Conservation (phyloP, 2,888 invertebrate genomes). For the Galerucella pusilla region DNA sequence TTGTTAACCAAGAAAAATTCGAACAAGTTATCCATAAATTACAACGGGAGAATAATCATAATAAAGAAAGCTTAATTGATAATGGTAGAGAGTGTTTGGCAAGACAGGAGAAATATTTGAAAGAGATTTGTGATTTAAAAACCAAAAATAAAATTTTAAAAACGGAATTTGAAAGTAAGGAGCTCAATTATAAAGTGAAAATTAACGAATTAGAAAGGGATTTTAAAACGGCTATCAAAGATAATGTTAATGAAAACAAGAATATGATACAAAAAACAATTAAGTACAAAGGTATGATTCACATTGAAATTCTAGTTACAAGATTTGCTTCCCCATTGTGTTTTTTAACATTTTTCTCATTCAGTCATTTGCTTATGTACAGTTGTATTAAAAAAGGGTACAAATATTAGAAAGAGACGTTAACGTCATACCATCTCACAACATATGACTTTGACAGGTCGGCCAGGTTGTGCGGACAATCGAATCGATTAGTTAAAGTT, state of each 20-base stretch:
- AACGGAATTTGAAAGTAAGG: conserved; percentile 1
- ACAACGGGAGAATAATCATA: background rate
- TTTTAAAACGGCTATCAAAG: background rate
- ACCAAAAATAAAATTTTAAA: background rate
- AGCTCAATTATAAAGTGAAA: background rate
- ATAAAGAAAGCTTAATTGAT: background rate
- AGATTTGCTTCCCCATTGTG: too few species aligned
- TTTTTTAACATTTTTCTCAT: too few species aligned
- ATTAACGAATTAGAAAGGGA: background rate
- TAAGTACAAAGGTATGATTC: background rate
- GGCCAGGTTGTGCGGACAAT: too few species aligned
- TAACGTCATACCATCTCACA: too few species aligned
- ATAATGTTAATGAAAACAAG: background rate
- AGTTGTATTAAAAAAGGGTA: too few species aligned
- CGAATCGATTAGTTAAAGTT: too few species aligned
- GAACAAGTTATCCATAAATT: background rate
- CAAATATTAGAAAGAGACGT: too few species aligned
- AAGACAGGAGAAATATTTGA: background rate
- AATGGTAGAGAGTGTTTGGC: background rate
- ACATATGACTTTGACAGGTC: too few species aligned
- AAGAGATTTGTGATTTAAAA: background rate
- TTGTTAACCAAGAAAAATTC: background rate
- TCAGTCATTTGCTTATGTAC: too few species aligned
- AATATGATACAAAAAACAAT: background rate
- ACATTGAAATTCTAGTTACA: background rate